Conservation (phyloP, 2,797 vertebrate species). For the Gallirallus australis region DNA sequence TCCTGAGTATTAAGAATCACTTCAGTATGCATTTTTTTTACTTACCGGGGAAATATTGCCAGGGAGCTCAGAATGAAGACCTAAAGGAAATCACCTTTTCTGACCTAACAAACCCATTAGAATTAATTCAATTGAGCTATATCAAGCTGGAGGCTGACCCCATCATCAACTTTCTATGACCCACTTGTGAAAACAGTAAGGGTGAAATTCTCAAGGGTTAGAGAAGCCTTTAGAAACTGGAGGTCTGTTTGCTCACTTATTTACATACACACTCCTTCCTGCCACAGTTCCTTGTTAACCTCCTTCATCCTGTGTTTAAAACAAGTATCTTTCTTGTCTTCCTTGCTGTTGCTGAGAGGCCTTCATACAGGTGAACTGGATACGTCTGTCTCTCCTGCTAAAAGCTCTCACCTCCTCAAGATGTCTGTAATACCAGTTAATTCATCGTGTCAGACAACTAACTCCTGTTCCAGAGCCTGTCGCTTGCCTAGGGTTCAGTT, state of each 20-base stretch:
- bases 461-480: background rate
- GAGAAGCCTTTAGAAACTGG: background rate
- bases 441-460: background rate
- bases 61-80: background rate
- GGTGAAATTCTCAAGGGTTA: background rate
- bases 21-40: conserved; percentile 5
- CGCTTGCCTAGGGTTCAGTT: background rate
- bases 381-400: background rate
- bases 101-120: background rate
- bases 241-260: background rate
- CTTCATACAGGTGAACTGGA: background rate
- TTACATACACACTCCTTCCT: background rate
- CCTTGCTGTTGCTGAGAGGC: background rate
- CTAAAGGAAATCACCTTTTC: conserved; percentile 16
- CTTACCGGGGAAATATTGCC: background rate
- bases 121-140: conserved; percentile 30
- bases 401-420: background rate
- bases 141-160: background rate
- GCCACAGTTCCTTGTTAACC: background rate
- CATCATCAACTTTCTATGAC: background rate
- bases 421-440: background rate
- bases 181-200: background rate
- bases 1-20: conserved; percentile 33
- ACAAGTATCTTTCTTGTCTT: background rate
- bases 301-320: background rate